Percentiles rank a stretch among this genome's conserved stretches.
phyloP scores from a whole-genome alignment of 2,113 vertebrate species.

The Haemorhous mexicanus region DNA sequence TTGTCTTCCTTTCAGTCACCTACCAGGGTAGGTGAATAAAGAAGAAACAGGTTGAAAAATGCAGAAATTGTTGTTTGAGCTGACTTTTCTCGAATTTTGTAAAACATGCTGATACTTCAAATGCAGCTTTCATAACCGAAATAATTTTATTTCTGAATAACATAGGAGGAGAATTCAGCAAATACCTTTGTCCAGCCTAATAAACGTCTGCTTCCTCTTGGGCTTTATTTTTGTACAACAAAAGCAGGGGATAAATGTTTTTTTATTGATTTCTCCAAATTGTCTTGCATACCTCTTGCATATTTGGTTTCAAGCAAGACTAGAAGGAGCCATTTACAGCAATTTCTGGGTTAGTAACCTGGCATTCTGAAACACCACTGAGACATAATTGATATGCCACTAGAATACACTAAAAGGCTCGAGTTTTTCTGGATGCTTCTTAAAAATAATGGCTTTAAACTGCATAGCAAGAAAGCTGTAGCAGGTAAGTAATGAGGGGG shows the following conservation, averaged over 20 bases:
- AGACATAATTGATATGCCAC: neutral
- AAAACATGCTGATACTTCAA: neutral
- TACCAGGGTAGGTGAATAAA: neutral
- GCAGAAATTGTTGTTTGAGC: neutral
- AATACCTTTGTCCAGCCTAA: neutral
- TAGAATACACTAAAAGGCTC: neutral
- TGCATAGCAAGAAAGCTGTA: neutral
- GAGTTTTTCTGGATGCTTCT: neutral
- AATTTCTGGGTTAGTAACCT: neutral
- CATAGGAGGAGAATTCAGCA: neutral
- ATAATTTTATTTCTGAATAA: neutral
- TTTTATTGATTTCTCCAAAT: neutral
- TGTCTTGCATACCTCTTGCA: neutral
- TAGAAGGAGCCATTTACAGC: neutral
- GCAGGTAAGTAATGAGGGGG: neutral
- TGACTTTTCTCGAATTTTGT: neutral
- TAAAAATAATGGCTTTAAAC: neutral
- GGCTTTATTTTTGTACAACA: neutral
- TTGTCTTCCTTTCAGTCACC: neutral
- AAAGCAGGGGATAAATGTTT: neutral
- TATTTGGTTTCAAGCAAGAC: neutral
- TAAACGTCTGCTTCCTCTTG: neutral
- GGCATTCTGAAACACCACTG: neutral
- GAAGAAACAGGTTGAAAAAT: neutral
- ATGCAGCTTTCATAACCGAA: neutral